Evolutionary conservation across 2,888 invertebrate species (phyloP).

Genomic region (Acanthosepion pharaonis): DNA sequence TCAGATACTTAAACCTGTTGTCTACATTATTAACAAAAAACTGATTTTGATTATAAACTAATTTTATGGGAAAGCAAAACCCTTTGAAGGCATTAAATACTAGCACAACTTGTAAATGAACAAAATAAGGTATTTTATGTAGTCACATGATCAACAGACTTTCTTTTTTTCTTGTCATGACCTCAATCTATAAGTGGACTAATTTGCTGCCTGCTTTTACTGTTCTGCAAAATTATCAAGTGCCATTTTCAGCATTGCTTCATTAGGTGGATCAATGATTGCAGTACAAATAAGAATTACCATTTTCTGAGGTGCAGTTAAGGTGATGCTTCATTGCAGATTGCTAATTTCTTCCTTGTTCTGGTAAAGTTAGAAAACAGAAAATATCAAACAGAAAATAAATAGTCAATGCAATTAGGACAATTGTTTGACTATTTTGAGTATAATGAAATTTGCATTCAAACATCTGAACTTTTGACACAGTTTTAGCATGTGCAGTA

Average conservation of each 20-base stretch:
- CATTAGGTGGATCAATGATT: not conserved
- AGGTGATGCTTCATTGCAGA: constrained; percentile 2
- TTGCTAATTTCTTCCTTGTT: not conserved
- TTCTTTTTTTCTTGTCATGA: not conserved
- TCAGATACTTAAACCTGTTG: not conserved
- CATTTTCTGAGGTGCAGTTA: not conserved
- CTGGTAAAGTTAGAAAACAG: not conserved
- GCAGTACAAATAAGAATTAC: not conserved
- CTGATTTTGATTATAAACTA: not conserved
- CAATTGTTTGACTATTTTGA: not conserved
- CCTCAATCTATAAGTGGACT: constrained; percentile 4
- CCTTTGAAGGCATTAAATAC: not conserved
- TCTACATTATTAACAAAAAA: not conserved
- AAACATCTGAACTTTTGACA: too few relatives aligned
- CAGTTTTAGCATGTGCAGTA: too few relatives aligned
- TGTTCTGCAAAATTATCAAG: not conserved
- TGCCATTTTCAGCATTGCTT: not conserved
- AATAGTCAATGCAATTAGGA: not conserved
- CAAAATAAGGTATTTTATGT: not conserved
- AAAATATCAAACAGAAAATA: not conserved
- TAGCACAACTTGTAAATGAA: not conserved
- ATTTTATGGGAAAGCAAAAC: not conserved
- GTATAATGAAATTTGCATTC: not conserved
- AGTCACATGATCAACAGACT: not conserved
- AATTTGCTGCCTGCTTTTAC: not conserved